Evolutionary conservation across 2,113 vertebrate species (phyloP), one percentile per base, ranked within the genome.

Genomic region (Bufo gargarizans): DNA sequence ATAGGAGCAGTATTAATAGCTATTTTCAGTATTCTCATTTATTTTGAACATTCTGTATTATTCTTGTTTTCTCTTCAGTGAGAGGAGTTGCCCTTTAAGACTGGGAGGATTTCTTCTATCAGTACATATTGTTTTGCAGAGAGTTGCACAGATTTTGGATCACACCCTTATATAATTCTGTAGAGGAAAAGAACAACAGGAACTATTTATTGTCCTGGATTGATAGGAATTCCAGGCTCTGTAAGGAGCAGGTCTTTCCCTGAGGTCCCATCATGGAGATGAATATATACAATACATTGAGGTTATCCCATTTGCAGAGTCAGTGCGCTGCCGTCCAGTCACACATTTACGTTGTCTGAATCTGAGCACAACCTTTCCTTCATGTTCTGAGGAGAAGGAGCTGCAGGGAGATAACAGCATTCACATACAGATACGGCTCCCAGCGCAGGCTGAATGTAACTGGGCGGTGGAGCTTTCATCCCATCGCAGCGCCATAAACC

Each of bases 141-240:
- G 47, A 49, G 47, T 76, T 9, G 6, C 16, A 3, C 43, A 76
- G 45, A 76, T 4, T 49, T 76, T 76, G 72, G 72, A 76, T 20
- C 20, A 49, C 72, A 19, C 72, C 72, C 12, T 10, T 50, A 50
- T 50, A 43, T 10, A 76, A 76, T 49, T 7, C 9, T 76, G 72
- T 76, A 20, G 45, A 49, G 45, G 72, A 20, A 76, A 76, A 76
- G 72, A 76, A 76, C 72, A 76, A 76, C 72, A 76, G 72, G 72
- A 76, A 76, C 72, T 47, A 6, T 16, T 3, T 8, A 50, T 50
- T 76, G 72, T 76, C 3, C 47, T 76, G 2, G 47, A 20, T 76
- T 20, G 49, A 76, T 76, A 50, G 20, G 45, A 50, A 76, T 50
- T 76, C 72, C 72, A 76, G 72, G 72, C 72, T 10, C 45, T 50